Conservation (phyloP, 2,113 vertebrate genomes). For the Ochotona princeps region DNA sequence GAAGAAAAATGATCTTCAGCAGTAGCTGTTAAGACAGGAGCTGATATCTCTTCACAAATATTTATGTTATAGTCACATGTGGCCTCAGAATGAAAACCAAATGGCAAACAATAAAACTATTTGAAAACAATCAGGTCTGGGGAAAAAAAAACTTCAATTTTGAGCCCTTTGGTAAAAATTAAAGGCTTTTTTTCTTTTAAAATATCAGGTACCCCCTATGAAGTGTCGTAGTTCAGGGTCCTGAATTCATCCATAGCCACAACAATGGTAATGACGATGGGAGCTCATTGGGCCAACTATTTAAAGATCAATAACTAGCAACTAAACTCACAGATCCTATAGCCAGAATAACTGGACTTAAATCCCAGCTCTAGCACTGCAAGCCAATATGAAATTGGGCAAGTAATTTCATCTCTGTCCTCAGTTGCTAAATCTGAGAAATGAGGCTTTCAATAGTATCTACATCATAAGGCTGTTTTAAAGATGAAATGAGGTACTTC, state of each 20-base stretch:
- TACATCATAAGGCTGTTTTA: neutral
- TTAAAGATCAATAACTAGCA: neutral
- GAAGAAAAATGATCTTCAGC: neutral
- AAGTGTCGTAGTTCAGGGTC: neutral
- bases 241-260: neutral
- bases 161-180: neutral
- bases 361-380: neutral
- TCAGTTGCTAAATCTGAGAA: conserved; percentile 18
- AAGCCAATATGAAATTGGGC: neutral
- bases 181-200: neutral
- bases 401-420: neutral
- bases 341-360: neutral
- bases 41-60: conserved; percentile 82
- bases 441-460: neutral
- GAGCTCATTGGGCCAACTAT: neutral
- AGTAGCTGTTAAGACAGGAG: conserved; percentile 82
- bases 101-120: conserved; percentile 76
- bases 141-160: neutral
- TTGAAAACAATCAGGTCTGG: conserved; percentile 42
- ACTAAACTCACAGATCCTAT: neutral
- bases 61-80: conserved; percentile 83
- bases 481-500: neutral
- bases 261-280: neutral
- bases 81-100: conserved; percentile 85
- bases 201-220: neutral